Evolutionary conservation across 2,113 vertebrate genomes (phyloP).

Genomic region (Phyllopteryx taeniolatus): DNA sequence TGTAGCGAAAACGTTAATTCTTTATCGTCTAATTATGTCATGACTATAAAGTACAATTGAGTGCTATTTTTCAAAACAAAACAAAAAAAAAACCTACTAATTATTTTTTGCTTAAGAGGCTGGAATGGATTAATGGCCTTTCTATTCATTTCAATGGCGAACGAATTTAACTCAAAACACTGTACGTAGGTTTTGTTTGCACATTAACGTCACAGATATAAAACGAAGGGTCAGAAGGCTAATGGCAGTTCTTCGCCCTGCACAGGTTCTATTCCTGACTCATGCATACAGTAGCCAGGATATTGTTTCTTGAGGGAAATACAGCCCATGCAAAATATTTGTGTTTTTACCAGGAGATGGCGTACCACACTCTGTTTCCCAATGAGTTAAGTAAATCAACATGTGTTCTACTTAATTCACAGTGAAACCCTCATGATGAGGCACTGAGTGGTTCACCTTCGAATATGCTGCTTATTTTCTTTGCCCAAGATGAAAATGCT

Average conservation of each 20-base stretch:
- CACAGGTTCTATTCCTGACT: conserved; percentile 73
- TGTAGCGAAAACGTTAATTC: no score
- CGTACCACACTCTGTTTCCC: conserved; percentile 8
- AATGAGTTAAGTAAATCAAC: conserved; percentile 15
- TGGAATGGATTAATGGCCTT: no score
- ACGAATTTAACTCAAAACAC: no score
- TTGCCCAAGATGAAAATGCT: conserved; percentile 32
- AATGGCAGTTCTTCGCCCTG: conserved; percentile 57
- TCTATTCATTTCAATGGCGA: no score
- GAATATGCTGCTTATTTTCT: conserved; percentile 34
- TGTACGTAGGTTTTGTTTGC: neutral
- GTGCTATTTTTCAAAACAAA: no score
- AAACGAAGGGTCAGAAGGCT: conserved; percentile 15
- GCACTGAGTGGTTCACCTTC: neutral
- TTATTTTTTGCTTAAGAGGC: neutral
- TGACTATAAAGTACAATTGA: no score
- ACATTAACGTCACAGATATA: neutral
- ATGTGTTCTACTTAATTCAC: conserved; percentile 52
- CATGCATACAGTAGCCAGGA: conserved; percentile 72
- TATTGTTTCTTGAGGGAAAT: conserved; percentile 72
- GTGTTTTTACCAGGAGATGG: conserved; percentile 33
- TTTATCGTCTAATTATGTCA: no score
- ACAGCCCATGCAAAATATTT: conserved; percentile 26
- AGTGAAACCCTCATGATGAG: conserved; percentile 7
- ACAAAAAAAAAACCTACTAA: neutral